These are phyloP conservation scores for Cheilinus undulatus DNA, from an alignment of 2,113 vertebrate species.

Conservation along the genomic window DNA sequence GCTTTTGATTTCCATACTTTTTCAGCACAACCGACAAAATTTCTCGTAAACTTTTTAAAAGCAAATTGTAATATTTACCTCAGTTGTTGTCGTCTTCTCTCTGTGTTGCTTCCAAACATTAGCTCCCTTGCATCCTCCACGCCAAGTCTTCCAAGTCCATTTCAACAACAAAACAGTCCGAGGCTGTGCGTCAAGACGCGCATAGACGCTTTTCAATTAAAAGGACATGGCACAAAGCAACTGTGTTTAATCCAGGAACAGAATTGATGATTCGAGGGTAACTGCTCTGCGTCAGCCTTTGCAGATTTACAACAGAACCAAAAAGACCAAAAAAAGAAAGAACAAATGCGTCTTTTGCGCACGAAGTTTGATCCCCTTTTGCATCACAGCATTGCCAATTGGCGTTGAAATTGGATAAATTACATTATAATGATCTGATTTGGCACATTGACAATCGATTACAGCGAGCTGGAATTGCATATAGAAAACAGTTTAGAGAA, in stretches of 20 bases:
- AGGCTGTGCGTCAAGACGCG: conserved; percentile 59
- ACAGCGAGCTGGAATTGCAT: neutral
- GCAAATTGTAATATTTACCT: conserved; percentile 57
- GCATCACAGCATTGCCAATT: neutral
- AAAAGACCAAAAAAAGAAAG: no score
- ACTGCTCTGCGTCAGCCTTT: neutral
- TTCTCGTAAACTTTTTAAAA: neutral
- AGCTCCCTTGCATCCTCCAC: conserved; percentile 68
- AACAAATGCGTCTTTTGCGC: conserved; percentile 37
- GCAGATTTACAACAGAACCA: neutral
- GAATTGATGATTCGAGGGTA: neutral
- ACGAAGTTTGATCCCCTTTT: neutral
- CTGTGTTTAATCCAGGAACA: no score
- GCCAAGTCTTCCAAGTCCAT: conserved; percentile 73
- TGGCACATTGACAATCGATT: neutral
- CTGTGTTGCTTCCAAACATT: conserved; percentile 39
- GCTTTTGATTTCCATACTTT: neutral
- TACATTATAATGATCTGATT: conserved; percentile 1
- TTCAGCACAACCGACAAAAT: neutral
- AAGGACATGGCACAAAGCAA: neutral
- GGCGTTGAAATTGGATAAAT: neutral
- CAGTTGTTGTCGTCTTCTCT: conserved; percentile 24
- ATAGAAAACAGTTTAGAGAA: neutral
- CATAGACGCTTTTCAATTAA: conserved; percentile 48
- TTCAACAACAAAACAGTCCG: conserved; percentile 55